Evolutionary conservation across 2,888 invertebrate genomes (phyloP).

Genomic region (Xestia xanthographa): DNA sequence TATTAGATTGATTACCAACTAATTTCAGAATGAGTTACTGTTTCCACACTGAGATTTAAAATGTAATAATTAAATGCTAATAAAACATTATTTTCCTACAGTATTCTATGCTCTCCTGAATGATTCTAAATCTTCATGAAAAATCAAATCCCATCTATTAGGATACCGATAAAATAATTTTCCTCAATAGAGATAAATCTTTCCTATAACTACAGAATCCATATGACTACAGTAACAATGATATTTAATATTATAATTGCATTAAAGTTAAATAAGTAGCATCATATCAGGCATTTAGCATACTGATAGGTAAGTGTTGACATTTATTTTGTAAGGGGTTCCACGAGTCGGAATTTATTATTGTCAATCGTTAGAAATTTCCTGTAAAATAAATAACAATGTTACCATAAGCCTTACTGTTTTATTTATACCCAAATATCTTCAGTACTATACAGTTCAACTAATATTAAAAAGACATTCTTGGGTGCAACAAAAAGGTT

Average conservation of each 20-base stretch:
- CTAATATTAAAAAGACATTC: constrained; percentile 36
- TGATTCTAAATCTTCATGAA: constrained; percentile 46
- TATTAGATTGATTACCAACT: constrained; percentile 67
- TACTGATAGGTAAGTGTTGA: constrained; percentile 88
- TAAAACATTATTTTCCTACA: constrained; percentile 44
- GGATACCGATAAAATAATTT: constrained; percentile 46
- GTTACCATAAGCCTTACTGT: constrained; percentile 83
- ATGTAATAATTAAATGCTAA: constrained; percentile 40
- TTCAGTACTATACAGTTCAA: constrained; percentile 52
- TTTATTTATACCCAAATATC: constrained; percentile 72
- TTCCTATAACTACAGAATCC: constrained; percentile 62
- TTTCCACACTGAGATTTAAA: constrained; percentile 21
- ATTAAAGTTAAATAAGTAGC: constrained; percentile 79
- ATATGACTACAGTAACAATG: constrained; percentile 61
- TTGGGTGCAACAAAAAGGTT: constrained; percentile 27
- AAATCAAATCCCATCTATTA: constrained; percentile 46
- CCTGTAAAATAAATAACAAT: constrained; percentile 90
- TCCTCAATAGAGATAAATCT: constrained; percentile 51
- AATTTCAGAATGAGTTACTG: constrained; percentile 45
- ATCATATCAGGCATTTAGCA: constrained; percentile 87
- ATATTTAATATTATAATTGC: constrained; percentile 72
- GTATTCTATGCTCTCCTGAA: constrained; percentile 36
- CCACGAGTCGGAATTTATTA: constrained; percentile 85
- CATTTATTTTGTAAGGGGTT: constrained; percentile 88
- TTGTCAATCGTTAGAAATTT: constrained; percentile 89